Base-by-base conservation (phyloP, 2,888 invertebrate genomes). In the Hermaeophaga mercurialis region DNA sequence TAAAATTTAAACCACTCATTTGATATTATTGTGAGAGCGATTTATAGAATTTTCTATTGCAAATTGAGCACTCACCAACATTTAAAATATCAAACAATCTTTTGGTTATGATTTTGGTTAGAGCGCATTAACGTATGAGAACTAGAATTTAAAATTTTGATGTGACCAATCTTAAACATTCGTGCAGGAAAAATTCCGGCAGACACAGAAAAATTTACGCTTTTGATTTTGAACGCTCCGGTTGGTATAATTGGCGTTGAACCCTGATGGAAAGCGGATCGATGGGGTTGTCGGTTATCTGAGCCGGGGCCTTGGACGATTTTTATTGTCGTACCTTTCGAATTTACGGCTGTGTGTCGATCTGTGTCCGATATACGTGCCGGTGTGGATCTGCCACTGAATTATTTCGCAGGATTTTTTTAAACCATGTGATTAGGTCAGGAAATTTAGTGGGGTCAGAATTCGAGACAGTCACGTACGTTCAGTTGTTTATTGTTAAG, bases 241-340 rank as follows among this genome's bases (percentile, higher is more conserved):
- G 14, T 43, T 22, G 12, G 26, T 24, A 12, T 43, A 43, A 43
- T 43, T 43, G 43, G 11, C 12, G 22, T 43, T 26, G 43, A 43
- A 43, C 43, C 15, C 43, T 43, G 43, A 43, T 26, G 43, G 43
- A 43, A 43, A 22, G n/a, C 34, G 9, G 33, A 52, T 52, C 50
- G 43, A 52, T 43, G 19, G 24, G 19, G 12, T 43, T 34, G 43
- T 34, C 9, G 43, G 50, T 41, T 52, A 52, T 52, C 43, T 52
- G 43, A 22, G 15, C 14, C 41, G 24, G 11, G 24, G 26, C 50
- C 50, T 52, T 43, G 43, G 43, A 52, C 50, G 50, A 52, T 43
- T 52, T 52, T 52, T 43, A 52, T 52, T 52, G 50, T 52, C 43
- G 43, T 43, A 43, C 43, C 43, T 52, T 43, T 43, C 8, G 24